Conservation (phyloP, 2,113 vertebrate species). For the Odontophorus gujanensis region DNA sequence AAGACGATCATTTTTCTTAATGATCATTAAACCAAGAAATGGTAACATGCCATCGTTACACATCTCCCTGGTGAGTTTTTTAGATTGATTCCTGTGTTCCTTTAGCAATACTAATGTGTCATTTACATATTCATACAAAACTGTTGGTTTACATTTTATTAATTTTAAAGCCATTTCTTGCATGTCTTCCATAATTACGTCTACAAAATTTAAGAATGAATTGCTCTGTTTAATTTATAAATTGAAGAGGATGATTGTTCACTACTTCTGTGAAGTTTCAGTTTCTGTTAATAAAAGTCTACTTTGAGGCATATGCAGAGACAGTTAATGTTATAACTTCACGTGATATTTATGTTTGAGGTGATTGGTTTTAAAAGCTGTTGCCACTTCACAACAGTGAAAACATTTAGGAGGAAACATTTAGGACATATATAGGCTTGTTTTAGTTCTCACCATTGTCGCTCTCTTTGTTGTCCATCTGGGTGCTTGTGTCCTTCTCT, state of each 20-base stretch:
- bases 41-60: not conserved
- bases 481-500: not conserved
- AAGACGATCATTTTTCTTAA: slow-evolving; percentile 61
- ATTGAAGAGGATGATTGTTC: not conserved
- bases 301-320: not conserved
- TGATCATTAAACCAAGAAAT: slow-evolving; percentile 31
- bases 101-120: slow-evolving; percentile 25
- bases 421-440: not conserved
- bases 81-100: not conserved
- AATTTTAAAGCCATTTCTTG: slow-evolving; percentile 44
- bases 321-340: not conserved
- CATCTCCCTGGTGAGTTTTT: slow-evolving; percentile 21
- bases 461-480: not conserved
- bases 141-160: not conserved
- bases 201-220: not conserved
- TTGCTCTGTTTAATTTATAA: not conserved
- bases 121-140: slow-evolving; percentile 56
- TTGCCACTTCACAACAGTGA: not conserved
- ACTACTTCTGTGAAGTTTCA: not conserved
- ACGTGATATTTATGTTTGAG: slow-evolving; percentile 12
- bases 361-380: not conserved
- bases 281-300: not conserved
- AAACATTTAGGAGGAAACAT: not conserved
- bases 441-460: not conserved
- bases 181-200: not conserved